A percentile compares a stretch with the other conserved stretches of the same genome.
phyloP scores from a whole-genome alignment of 2,113 vertebrate genomes.

The Riparia riparia region DNA sequence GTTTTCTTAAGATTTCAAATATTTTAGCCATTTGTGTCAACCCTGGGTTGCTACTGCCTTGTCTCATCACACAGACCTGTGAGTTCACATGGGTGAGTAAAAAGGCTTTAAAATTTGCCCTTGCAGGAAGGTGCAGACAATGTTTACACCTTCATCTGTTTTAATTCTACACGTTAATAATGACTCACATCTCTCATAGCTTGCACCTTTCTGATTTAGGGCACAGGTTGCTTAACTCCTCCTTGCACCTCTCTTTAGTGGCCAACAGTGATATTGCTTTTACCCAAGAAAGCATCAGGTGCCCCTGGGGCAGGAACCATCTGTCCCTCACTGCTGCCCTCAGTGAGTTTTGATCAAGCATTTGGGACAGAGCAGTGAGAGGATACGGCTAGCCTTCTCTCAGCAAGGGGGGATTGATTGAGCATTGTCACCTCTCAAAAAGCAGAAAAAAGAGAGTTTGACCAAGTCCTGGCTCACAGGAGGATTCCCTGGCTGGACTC shows the following conservation, averaged over 20 bases:
- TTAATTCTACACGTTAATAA: not conserved
- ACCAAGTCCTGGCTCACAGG: rapidly evolving
- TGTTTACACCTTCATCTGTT: not conserved
- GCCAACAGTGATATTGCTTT: not conserved
- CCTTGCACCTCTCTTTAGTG: not conserved
- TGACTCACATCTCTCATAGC: not conserved
- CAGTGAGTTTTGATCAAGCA: not conserved
- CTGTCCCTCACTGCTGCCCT: not conserved
- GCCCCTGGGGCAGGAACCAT: not conserved
- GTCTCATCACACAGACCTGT: not conserved
- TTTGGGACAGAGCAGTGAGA: not conserved
- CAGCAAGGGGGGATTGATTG: rapidly evolving
- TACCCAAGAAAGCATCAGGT: not conserved
- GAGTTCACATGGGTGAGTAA: not conserved
- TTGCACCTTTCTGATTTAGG: not conserved
- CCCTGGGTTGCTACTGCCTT: not conserved
- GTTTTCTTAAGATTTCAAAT: not conserved
- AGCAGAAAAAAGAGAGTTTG: not conserved
- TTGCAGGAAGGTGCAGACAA: not conserved
- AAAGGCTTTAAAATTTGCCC: not conserved
- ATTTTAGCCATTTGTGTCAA: not conserved
- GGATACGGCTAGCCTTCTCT: not conserved
- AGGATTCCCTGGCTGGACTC: not conserved
- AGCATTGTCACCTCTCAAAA: not conserved
- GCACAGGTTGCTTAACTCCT: not conserved